Evolutionary conservation across 2,113 vertebrate genomes (phyloP).

Genomic region (Calidris pygmaea): DNA sequence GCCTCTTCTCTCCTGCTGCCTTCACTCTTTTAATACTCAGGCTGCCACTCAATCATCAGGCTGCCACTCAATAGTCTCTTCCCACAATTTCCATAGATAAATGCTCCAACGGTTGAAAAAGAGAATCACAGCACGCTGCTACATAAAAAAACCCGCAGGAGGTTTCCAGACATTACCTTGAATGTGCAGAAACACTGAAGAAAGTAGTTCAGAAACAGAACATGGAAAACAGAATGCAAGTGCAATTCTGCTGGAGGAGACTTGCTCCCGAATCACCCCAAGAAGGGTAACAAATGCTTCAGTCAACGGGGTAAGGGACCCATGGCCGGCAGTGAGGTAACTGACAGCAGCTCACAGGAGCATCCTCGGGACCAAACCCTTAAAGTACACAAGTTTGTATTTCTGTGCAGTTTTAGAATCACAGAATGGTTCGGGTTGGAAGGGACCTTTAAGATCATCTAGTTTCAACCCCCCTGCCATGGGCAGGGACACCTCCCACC

Average conservation of each 20-base stretch:
- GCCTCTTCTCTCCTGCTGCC: not conserved
- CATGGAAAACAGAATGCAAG: accelerated
- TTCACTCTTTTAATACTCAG: not conserved
- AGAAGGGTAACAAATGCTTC: not conserved
- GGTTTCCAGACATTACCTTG: not conserved
- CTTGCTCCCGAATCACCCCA: not conserved
- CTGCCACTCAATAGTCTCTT: not conserved
- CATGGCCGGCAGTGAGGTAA: accelerated
- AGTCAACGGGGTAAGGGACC: accelerated
- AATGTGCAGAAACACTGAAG: not conserved
- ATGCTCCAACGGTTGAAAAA: not conserved
- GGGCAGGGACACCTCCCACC: too few relatives aligned
- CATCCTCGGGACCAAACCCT: not conserved
- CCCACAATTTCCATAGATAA: not conserved
- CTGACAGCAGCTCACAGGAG: not conserved
- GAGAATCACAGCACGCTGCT: not conserved
- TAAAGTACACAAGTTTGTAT: not conserved
- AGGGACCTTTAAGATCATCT: too few relatives aligned
- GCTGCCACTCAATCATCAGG: not conserved
- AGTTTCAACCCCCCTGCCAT: too few relatives aligned
- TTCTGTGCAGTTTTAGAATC: not conserved
- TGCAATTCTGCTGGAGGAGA: not conserved
- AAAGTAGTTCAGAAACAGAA: not conserved
- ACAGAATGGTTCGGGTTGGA: too few relatives aligned
- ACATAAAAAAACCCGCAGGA: not conserved